phyloP scores from a whole-genome alignment of 2,113 vertebrate species.

The Gasterosteus aculeatus region DNA sequence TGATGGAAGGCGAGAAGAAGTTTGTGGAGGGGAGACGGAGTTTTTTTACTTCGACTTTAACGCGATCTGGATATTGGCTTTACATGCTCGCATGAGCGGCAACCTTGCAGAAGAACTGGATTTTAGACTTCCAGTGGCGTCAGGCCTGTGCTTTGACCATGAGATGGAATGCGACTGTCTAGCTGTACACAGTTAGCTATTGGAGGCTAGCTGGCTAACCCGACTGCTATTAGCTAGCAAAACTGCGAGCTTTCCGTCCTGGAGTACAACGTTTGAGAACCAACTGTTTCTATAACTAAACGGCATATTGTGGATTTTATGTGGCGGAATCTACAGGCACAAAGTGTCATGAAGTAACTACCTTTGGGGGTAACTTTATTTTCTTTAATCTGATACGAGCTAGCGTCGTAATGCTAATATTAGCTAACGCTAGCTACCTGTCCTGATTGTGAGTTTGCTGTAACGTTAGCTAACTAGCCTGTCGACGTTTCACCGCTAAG shows the following conservation, averaged over 20 bases:
- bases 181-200: constrained; percentile 58
- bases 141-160: constrained; percentile 54
- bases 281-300: constrained; percentile 17
- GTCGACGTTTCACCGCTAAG: constrained; percentile 41
- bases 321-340: constrained; percentile 6
- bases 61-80: constrained; percentile 42
- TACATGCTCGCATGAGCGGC: not conserved
- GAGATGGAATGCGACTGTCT: constrained; percentile 59
- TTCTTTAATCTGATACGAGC: not conserved
- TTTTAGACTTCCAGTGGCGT: constrained; percentile 23
- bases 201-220: constrained; percentile 56
- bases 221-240: constrained; percentile 50
- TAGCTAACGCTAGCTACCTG: constrained; percentile 4
- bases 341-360: constrained; percentile 27
- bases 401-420: constrained; percentile 60
- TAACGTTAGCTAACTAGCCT: constrained; percentile 48
- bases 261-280: constrained; percentile 46
- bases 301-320: constrained; percentile 9
- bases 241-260: constrained; percentile 39
- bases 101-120: constrained; percentile 17
- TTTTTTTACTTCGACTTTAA: constrained; percentile 24
- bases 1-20: constrained; percentile 68
- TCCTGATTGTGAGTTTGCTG: constrained; percentile 37
- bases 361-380: constrained; percentile 12
- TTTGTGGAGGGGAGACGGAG: constrained; percentile 45